Percentiles rank a stretch among this genome's conserved stretches.
Conservation (phyloP, 2,113 vertebrate species). For the Amia ocellicauda region DNA sequence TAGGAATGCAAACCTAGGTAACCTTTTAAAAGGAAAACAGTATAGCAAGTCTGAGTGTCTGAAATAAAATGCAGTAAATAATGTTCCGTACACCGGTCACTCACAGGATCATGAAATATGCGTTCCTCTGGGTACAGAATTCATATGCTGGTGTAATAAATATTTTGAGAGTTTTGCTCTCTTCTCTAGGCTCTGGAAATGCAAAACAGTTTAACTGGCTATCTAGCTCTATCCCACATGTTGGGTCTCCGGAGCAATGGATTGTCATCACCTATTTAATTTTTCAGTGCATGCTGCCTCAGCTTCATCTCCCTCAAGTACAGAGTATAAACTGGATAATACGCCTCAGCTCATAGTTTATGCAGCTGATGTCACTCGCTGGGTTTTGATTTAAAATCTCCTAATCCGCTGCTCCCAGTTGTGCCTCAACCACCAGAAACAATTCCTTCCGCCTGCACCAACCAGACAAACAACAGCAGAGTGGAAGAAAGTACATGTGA, state of each 20-base stretch:
- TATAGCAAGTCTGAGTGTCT: no score
- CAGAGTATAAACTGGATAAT: slow-evolving; percentile 20
- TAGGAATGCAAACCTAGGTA: no score
- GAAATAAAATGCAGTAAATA: no score
- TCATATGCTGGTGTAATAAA: no score
- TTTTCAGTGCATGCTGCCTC: background rate
- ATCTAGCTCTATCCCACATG: background rate
- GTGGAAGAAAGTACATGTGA: slow-evolving; percentile 37
- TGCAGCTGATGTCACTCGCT: slow-evolving; percentile 22
- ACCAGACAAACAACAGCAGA: background rate
- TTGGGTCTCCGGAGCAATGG: background rate
- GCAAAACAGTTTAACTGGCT: background rate
- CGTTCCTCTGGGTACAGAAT: no score
- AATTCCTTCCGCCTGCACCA: background rate
- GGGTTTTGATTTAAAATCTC: slow-evolving; percentile 15
- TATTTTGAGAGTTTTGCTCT: background rate
- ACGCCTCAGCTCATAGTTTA: slow-evolving; percentile 11
- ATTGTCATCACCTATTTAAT: slow-evolving; percentile 20
- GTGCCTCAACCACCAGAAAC: background rate
- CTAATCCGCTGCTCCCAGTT: slow-evolving; percentile 25
- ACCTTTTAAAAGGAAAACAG: no score
- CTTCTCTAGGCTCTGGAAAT: background rate
- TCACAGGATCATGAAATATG: no score
- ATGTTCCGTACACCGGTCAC: no score
- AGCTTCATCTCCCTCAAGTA: background rate